These are phyloP conservation scores for Rachycentron canadum DNA, from an alignment of 2,797 vertebrate genomes.

Conservation along the genomic window DNA sequence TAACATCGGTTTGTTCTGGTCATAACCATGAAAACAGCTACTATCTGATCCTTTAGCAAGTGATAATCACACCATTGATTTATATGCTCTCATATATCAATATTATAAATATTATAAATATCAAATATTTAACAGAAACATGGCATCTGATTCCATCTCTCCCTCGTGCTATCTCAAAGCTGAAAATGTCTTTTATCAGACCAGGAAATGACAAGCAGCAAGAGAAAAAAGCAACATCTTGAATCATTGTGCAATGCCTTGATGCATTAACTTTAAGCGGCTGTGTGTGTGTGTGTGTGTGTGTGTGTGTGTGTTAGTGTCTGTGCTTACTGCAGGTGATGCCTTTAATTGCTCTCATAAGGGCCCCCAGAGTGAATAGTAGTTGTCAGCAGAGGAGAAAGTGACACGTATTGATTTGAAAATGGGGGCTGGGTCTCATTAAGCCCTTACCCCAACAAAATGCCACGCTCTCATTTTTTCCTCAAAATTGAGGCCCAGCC, in stretches of 20 bases:
- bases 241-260: slow-evolving; percentile 14
- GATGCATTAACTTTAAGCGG: slow-evolving; percentile 6
- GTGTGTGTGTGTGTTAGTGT: slow-evolving; percentile 7
- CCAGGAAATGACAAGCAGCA: slow-evolving; percentile 33
- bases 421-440: slow-evolving; percentile 69
- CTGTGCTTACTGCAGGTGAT: slow-evolving; percentile 53
- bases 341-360: slow-evolving; percentile 73
- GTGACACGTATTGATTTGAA: slow-evolving; percentile 72
- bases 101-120: no score
- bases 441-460: slow-evolving; percentile 53
- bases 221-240: slow-evolving; percentile 19
- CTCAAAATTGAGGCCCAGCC: slow-evolving; percentile 23
- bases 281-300: not conserved
- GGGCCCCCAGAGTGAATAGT: slow-evolving; percentile 60
- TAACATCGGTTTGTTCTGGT: not conserved
- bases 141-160: not conserved
- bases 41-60: slow-evolving; percentile 9
- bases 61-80: slow-evolving; percentile 32
- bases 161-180: slow-evolving; percentile 1
- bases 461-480: slow-evolving; percentile 55
- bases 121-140: slow-evolving; percentile 17
- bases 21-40: slow-evolving; percentile 37
- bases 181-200: slow-evolving; percentile 17
- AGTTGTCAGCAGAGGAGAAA: slow-evolving; percentile 62
- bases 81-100: slow-evolving; percentile 24